Evolutionary conservation across 2,113 vertebrate species (phyloP).

Genomic region (Austrofundulus limnaeus): DNA sequence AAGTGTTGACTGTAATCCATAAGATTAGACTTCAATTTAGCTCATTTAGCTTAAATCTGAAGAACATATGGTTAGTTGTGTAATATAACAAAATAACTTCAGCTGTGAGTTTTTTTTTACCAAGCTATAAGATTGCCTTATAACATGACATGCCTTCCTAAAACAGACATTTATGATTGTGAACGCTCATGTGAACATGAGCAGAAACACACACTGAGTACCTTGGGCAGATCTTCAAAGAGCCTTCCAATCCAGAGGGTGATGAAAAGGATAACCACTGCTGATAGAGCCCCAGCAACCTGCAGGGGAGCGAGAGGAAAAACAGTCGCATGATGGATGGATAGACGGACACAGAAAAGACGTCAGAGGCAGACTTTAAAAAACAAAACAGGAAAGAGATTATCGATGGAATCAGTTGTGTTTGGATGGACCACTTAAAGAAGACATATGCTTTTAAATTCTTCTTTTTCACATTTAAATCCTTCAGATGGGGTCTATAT

Average conservation of each 20-base stretch:
- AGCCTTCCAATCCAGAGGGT: constrained; percentile 89
- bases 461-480: too few relatives aligned
- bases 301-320: constrained; percentile 47
- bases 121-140: background rate
- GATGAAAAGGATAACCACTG: constrained; percentile 88
- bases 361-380: background rate
- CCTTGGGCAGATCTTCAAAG: constrained; percentile 91
- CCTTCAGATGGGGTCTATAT: too few relatives aligned
- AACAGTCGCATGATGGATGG: constrained; percentile 13
- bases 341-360: constrained; percentile 8
- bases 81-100: background rate
- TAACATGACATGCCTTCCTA: constrained; percentile 9
- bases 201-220: constrained; percentile 48
- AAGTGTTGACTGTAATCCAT: too few relatives aligned
- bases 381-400: constrained; percentile 5
- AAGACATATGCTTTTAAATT: too few relatives aligned
- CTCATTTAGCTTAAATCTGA: background rate
- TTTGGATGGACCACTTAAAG: too few relatives aligned
- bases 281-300: constrained; percentile 87
- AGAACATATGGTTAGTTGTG: background rate
- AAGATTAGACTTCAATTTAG: too few relatives aligned
- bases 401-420: constrained; percentile 18
- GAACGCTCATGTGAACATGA: background rate
- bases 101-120: background rate
- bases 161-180: constrained; percentile 1